Evolutionary conservation across 2,113 vertebrate genomes (phyloP), one percentile per base, ranked within the genome.

Genomic region (Lathamus discolor): DNA sequence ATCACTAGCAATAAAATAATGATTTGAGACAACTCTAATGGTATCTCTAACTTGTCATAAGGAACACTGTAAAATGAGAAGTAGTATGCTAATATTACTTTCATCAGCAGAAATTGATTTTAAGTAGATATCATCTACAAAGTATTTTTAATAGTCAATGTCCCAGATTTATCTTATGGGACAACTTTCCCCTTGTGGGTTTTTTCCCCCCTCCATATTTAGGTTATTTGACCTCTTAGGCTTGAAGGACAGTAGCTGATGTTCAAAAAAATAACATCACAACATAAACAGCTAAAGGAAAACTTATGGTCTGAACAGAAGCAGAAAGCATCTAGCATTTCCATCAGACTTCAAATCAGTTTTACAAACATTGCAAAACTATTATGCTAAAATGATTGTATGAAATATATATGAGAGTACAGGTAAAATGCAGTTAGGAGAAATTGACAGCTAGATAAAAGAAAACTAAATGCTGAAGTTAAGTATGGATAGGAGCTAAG

Each of bases 1-100:
- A 94, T 39, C 86, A 87, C 80, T 82, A 78, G 74, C 85, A 95
- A 93, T 92, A 97, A 96, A 94, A 92, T 72, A 91, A 88, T 86
- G 82, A 93, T 93, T 92, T 93, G 66, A 93, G 69, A 88, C 17
- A 80, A 85, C 52, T 78, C 24, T 55, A 95, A 94, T 61, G 35
- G 57, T 95, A 94, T 93, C 62, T 94, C 48, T 92, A 79, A 80
- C 64, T 93, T 95, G 46, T 86, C 83, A 84, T 41, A 88, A 81
- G 54, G 54, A 92, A 73, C 52, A 61, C 15, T 57, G 25, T 69
- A 51, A 74, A 94, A 87, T 76, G 55, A 84, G 37, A 67, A 92
- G 37, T 31, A 62, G 28, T 33, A 25, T 0, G 16, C 27, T 86
- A 91, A 79, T 9, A 18, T 72, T 68, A 93, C 31, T 72, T 92